phyloP scores from a whole-genome alignment of 2,888 invertebrate species.

The Scaptomyza flava region DNA sequence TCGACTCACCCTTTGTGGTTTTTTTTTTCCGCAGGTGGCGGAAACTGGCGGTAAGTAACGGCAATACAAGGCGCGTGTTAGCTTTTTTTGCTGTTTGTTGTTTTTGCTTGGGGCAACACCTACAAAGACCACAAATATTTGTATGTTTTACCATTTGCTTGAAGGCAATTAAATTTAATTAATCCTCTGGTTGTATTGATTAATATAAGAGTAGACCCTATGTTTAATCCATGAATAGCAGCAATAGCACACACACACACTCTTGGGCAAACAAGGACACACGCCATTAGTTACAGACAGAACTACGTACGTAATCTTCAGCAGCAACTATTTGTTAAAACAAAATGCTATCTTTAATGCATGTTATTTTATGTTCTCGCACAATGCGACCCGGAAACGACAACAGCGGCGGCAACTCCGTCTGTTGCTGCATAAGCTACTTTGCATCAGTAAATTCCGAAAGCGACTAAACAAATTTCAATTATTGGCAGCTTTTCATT shows the following conservation, averaged over 20 bases:
- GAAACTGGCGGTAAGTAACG: slow-evolving; percentile 38
- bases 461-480: slow-evolving; percentile 60
- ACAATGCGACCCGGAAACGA: slow-evolving; percentile 38
- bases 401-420: slow-evolving; percentile 39
- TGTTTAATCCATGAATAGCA: slow-evolving; percentile 56
- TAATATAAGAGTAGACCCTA: slow-evolving; percentile 50
- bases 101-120: slow-evolving; percentile 33
- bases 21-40: slow-evolving; percentile 36
- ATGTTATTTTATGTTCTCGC: slow-evolving; percentile 69
- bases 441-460: slow-evolving; percentile 72
- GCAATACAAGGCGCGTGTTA: slow-evolving; percentile 23
- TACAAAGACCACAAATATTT: slow-evolving; percentile 41
- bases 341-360: slow-evolving; percentile 66
- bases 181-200: slow-evolving; percentile 67
- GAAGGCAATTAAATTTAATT: slow-evolving; percentile 63
- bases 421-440: slow-evolving; percentile 56
- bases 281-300: slow-evolving; percentile 52
- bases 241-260: slow-evolving; percentile 50
- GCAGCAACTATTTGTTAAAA: slow-evolving; percentile 32
- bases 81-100: slow-evolving; percentile 12
- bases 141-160: slow-evolving; percentile 37
- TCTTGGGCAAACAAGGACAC: slow-evolving; percentile 33
- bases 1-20: slow-evolving; percentile 65
- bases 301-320: slow-evolving; percentile 33
- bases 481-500: slow-evolving; percentile 62